Base-by-base conservation (phyloP, 2,888 invertebrate genomes). In the Nezara viridula region DNA sequence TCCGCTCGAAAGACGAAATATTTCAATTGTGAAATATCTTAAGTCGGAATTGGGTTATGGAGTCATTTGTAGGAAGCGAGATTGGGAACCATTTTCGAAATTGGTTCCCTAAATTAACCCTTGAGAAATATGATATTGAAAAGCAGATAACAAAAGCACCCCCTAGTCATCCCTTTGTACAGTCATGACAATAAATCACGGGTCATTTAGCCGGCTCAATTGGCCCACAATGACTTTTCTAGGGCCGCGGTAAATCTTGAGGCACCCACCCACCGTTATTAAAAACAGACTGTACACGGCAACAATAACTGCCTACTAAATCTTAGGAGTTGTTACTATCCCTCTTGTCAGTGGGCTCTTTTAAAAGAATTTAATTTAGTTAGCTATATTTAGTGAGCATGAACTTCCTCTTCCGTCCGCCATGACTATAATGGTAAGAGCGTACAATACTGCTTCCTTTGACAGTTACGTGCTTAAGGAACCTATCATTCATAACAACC, bases 201-300 rank as follows among this genome's bases (percentile, higher is more conserved):
- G 81, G 81, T n/a, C 81, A 44, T 81, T 81, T 81, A 81, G 81
- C 24, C 44, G 44, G 14, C 81, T 81, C 81, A 81, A 81, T 81
- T 81, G 81, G 81, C n/a, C 81, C 44, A 81, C 81, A 81, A 81
- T 81, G 81, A 81, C 44, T 2, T 81, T 81, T 44, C 40, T n/a
- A n/a, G 81, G 40, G 81, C 44, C 81, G 1, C 81, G 44, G 81
- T 81, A 81, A 81, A 81, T 81, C 81, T 81, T 77, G 12, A 6
- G 24, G n/a, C 6, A 24, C 3, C 44, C 81, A 44, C 81, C 81
- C 81, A 81, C 44, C 12, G 44, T 81, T 81, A 81, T 81, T 81
- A 81, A 81, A 81, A 81, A 81, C 81, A 40, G 81, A 81, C 81
- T 81, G 81, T 81, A 81, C 81, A 81, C 81, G 81, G 81, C n/a